Evolutionary conservation across 2,888 invertebrate species (phyloP), one percentile per base, ranked within the genome.

Genomic region (Euplexia lucipara): DNA sequence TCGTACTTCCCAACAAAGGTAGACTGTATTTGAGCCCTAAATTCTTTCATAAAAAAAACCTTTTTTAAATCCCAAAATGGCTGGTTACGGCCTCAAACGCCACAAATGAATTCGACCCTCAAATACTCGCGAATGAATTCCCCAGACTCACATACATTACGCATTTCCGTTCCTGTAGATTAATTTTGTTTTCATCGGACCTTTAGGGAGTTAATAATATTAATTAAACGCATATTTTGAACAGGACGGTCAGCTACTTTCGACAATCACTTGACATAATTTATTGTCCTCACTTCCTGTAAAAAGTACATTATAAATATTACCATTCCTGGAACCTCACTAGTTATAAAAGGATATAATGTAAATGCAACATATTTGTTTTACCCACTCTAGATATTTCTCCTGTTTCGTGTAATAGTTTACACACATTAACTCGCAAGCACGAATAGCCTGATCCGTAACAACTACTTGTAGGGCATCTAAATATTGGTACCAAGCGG

Each of bases 171-270:
- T 78, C 35, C 44, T n/a, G 32, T 59, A 58, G 47, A 77, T 69
- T 72, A 80, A 80, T 77, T 77, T 69, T 66, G 54, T 62, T 66
- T 67, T 26, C 30, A 48, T 44, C 30, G 5, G 5, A 65, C 34
- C 61, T 14, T 44, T 48, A 51, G 47, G 42, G 62, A 32, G 9
- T 3, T 44, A 54, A 65, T 58, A 39, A 51, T 63, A 62, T 77
- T 62, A 72, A 65, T 59, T 60, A 57, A 49, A 48, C 35, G 49
- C 30, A 22, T 35, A 45, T 69, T 69, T 59, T 20, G 9, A 4
- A 30, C 35, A 41, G 30, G 47, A 70, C 16, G 20, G 34, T 39
- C 20, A 7, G 16, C 20, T 12, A 12, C n/a, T n/a, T n/a, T n/a
- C 9, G 26, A 22, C 20, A 34, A 16, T 26, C 26, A 22, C 14